Percentiles rank a stretch among this genome's conserved stretches.
Conservation (phyloP, 2,888 invertebrate species). For the Eupithecia inturbata region DNA sequence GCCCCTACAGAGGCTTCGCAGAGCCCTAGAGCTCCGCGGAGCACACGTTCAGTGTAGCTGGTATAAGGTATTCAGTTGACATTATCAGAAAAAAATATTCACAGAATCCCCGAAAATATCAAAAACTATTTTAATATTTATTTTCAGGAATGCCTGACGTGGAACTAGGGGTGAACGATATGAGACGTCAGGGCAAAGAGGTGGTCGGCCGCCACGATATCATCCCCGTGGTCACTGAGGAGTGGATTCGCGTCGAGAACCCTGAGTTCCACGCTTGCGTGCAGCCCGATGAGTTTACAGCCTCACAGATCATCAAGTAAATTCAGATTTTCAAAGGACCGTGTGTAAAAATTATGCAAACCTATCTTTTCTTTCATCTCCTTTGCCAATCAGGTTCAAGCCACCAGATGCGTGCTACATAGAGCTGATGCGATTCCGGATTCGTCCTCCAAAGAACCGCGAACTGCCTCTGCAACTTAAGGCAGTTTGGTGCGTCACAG, state of each 20-base stretch:
- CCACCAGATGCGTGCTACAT: conserved; percentile 99
- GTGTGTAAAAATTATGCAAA: background rate
- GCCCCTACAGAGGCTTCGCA: no score
- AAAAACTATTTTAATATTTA: background rate
- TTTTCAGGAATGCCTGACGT: conserved; percentile 94
- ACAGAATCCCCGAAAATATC: background rate
- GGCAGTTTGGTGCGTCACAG: conserved; percentile 93
- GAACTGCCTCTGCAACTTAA: conserved; percentile 98
- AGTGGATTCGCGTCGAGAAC: conserved; percentile 98
- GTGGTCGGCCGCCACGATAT: conserved; percentile 99
- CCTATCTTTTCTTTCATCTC: background rate
- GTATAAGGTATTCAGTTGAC: background rate
- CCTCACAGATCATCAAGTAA: conserved; percentile 93
- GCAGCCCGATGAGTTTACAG: conserved; percentile 94
- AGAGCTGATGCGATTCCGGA: conserved; percentile 97
- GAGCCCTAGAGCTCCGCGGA: background rate
- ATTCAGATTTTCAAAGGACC: background rate
- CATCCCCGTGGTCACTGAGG: conserved; percentile 98
- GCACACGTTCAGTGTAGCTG: background rate
- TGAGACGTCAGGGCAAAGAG: conserved; percentile 98
- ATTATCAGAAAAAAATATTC: background rate
- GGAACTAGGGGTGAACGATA: conserved; percentile 98
- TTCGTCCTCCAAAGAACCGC: conserved; percentile 96
- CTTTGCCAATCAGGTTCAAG: conserved; percentile 88
- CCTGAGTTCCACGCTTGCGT: conserved; percentile 98